Percentiles rank a stretch among this genome's conserved stretches.
Conservation (phyloP, 2,888 invertebrate species). For the Ligdia adustata region DNA sequence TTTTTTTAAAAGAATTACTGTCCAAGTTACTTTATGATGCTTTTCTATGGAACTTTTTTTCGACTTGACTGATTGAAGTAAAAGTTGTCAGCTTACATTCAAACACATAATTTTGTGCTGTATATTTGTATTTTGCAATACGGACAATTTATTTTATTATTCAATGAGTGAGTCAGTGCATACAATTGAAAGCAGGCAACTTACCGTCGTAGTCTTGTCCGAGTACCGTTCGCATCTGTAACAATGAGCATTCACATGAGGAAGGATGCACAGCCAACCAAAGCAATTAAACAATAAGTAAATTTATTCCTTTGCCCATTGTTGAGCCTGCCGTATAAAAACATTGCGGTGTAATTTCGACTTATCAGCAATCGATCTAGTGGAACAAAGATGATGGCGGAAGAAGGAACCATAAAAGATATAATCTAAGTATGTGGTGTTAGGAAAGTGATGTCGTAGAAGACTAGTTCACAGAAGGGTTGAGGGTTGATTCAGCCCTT, state of each 20-base stretch:
- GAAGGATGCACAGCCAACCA: constrained; percentile 52
- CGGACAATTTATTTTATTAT: too few relatives aligned
- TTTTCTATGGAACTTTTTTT: too few relatives aligned
- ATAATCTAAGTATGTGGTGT: too few relatives aligned
- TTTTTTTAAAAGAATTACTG: too few relatives aligned
- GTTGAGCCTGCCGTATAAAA: constrained; percentile 34
- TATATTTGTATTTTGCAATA: too few relatives aligned
- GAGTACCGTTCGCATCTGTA: constrained; percentile 69
- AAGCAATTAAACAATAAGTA: constrained; percentile 57
- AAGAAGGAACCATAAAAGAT: background rate
- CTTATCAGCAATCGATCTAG: constrained; percentile 13
- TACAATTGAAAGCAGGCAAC: constrained; percentile 36
- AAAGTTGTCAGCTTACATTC: too few relatives aligned
- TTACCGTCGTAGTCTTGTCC: constrained; percentile 83
- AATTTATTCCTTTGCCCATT: constrained; percentile 54
- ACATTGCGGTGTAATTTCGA: constrained; percentile 10
- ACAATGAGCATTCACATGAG: constrained; percentile 71
- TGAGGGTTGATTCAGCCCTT: too few relatives aligned
- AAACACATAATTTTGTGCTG: too few relatives aligned
- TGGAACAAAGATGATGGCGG: constrained; percentile 15
- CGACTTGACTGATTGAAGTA: too few relatives aligned
- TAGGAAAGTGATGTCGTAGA: too few relatives aligned
- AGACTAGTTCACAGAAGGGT: too few relatives aligned
- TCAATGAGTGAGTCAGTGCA: background rate
- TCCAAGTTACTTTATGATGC: too few relatives aligned